A percentile compares a stretch with the other conserved stretches of the same genome.
Evolutionary conservation across 1,140 invertebrate species (phyloP).

Genomic region (Drosophila ironensis): DNA sequence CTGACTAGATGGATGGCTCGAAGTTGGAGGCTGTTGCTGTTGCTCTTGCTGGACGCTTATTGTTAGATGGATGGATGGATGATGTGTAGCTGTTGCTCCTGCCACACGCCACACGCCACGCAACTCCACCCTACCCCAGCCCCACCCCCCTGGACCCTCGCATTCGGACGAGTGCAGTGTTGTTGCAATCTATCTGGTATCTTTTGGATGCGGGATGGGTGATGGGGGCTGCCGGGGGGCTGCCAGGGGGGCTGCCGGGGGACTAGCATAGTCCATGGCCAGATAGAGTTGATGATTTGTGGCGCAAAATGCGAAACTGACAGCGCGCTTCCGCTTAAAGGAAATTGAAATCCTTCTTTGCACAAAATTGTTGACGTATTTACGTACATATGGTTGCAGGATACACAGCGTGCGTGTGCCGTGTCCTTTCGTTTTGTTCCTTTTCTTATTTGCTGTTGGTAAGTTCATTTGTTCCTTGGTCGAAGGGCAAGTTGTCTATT

Average conservation of each 20-base stretch:
- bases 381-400: slow-evolving; percentile 17
- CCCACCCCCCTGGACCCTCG: background rate
- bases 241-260: too few species aligned
- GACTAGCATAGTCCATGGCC: slow-evolving; percentile 14
- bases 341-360: slow-evolving; percentile 78
- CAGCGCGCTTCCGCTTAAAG: slow-evolving; percentile 75
- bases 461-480: too few species aligned
- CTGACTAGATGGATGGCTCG: slow-evolving; percentile 71
- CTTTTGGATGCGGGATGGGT: too few species aligned
- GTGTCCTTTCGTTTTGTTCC: slow-evolving; percentile 23
- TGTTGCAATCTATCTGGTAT: slow-evolving; percentile 67
- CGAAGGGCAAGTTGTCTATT: too few species aligned
- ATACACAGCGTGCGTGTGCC: slow-evolving; percentile 18
- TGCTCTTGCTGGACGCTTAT: slow-evolving; percentile 65
- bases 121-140: background rate
- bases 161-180: slow-evolving; percentile 29
- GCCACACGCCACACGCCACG: too few species aligned
- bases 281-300: slow-evolving; percentile 78
- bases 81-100: slow-evolving; percentile 62
- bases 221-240: too few species aligned
- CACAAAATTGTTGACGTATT: slow-evolving; percentile 77
- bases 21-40: slow-evolving; percentile 41
- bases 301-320: slow-evolving; percentile 74
- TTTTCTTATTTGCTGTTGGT: too few species aligned
- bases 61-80: slow-evolving; percentile 77